Base-by-base conservation (phyloP, 2,797 vertebrate genomes). In the Coranthus polyacanthus region DNA sequence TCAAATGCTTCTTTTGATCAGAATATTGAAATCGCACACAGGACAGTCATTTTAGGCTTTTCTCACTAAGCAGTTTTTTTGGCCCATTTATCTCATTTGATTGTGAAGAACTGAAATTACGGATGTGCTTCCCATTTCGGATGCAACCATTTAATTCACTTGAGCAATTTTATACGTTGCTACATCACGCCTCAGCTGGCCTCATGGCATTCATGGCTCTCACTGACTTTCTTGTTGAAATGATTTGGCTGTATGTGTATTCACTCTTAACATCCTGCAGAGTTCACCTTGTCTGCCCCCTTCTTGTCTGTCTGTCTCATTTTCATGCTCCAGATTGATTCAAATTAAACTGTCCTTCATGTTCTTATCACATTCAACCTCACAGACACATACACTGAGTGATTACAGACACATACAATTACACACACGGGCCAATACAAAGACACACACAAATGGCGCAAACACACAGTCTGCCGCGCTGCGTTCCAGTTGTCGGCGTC, bases 301-400 rank as follows among this genome's bases (percentile, higher is more conserved):
- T 68, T 75, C 72, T 80, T 86, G 89, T 85, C 83, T 61, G 75
- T 76, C 71, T 75, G 75, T 85, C 79, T 91, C 78, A 81, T 89
- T 88, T 90, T 71, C 63, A 86, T 81, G 78, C 87, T 85, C 44
- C 60, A 68, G 62, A 90, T 76, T 88, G 76, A 90, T 83, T 88
- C 81, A 88, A 91, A 91, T 91, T 81, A 91, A 91, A 89, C 84
- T 87, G 86, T 85, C 88, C 87, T 88, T 85, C 86, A 89, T 91
- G 81, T 91, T 86, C 75, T 83, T 82, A 86, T 85, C 83, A 63
- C 58, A 52, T 36, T 68, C 71, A 60, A 56, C 54, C 68, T 51
- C 73, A 63, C 13, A 76, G 58, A 64, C 45, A 65, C 41, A 75
- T 42, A 45, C 34, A 45, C 44, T 34, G 4, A 52, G 47, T 53